phyloP scores from a whole-genome alignment of 1,140 invertebrate genomes.

The Mycetomoellerius zeteki region DNA sequence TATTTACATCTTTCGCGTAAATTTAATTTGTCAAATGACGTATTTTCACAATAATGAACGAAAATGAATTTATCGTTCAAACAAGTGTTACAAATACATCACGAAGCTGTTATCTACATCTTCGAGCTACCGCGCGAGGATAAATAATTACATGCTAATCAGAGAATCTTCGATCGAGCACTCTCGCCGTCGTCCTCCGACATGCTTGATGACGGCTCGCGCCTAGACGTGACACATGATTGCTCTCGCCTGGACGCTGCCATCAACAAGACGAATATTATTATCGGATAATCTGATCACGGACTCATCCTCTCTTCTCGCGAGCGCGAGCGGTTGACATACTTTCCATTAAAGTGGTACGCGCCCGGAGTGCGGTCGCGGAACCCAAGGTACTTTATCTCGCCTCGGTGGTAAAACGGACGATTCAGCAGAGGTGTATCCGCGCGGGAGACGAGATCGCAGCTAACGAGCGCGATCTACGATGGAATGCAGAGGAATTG shows the following conservation, averaged over 20 bases:
- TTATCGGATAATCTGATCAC: constrained; percentile 60
- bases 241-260: neutral
- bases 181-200: constrained; percentile 11
- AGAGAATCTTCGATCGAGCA: constrained; percentile 3
- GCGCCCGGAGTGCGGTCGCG: constrained; percentile 40
- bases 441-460: constrained; percentile 10
- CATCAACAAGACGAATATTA: constrained; percentile 27
- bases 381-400: neutral
- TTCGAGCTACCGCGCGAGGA: neutral
- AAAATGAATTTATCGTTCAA: neutral
- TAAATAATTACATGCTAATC: constrained; percentile 37
- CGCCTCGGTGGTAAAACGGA: neutral
- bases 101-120: neutral
- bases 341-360: constrained; percentile 62
- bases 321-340: constrained; percentile 51
- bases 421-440: constrained; percentile 5
- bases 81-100: neutral
- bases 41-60: neutral
- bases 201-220: constrained; percentile 49
- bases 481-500: constrained; percentile 57
- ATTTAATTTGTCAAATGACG: neutral
- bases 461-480: constrained; percentile 59
- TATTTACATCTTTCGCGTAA: neutral
- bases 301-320: constrained; percentile 35
- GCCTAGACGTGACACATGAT: constrained; percentile 24